These are phyloP conservation scores for Cepaea nemoralis DNA, from an alignment of 1,140 invertebrate genomes.

Conservation along the genomic window DNA sequence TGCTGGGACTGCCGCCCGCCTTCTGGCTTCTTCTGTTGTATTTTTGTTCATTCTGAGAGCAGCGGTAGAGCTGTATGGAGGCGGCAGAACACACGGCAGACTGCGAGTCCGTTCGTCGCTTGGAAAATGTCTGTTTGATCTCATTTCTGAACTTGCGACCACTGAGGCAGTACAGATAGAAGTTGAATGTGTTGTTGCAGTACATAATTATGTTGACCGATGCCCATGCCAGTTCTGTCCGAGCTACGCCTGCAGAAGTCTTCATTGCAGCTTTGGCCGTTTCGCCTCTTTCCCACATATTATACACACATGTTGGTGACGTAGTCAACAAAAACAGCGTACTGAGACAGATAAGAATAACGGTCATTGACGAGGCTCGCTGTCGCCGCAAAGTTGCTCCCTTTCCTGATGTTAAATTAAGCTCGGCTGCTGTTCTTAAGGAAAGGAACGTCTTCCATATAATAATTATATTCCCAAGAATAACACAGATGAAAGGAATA, in stretches of 20 bases:
- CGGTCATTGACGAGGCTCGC: conserved; percentile 39
- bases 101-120: conserved; percentile 13
- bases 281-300: conserved; percentile 39
- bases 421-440: conserved; percentile 18
- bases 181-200: conserved; percentile 47
- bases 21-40: neutral
- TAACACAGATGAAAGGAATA: conserved; percentile 38
- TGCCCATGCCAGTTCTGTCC: conserved; percentile 33
- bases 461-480: conserved; percentile 38
- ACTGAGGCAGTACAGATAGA: conserved; percentile 47
- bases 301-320: conserved; percentile 44
- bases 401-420: conserved; percentile 5
- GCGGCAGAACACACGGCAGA: neutral
- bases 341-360: conserved; percentile 35
- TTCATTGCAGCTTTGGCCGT: neutral
- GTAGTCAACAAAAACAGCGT: conserved; percentile 38
- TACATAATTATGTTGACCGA: conserved; percentile 43
- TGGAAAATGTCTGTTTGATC: conserved; percentile 6
- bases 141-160: conserved; percentile 42
- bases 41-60: neutral
- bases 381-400: neutral
- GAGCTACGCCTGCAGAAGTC: neutral
- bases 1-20: neutral
- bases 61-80: conserved; percentile 6
- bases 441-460: conserved; percentile 37